A percentile compares a stretch with the other conserved stretches of the same genome.
Evolutionary conservation across 2,113 vertebrate species (phyloP).

Genomic region (Agapornis roseicollis): DNA sequence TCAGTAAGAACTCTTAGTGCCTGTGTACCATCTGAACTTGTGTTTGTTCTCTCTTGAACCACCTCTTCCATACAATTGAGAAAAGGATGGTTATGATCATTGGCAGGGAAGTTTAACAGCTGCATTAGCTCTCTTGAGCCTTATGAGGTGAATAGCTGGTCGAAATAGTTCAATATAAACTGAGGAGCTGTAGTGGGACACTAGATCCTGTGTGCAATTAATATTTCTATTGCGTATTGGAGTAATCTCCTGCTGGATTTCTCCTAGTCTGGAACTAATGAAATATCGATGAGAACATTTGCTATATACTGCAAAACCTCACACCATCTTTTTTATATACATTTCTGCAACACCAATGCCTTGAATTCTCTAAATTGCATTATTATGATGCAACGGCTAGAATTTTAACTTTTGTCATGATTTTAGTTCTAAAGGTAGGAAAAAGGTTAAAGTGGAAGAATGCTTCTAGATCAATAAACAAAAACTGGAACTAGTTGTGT

Average conservation of each 20-base stretch:
- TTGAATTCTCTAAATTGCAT: neutral
- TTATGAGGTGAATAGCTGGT: neutral
- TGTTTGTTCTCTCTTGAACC: neutral
- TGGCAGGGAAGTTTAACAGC: neutral
- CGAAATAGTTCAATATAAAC: neutral
- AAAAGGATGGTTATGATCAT: neutral
- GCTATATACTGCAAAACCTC: neutral
- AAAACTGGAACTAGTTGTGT: neutral
- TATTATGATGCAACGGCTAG: neutral
- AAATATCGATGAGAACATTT: neutral
- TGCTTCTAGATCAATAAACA: neutral
- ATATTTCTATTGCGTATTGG: neutral
- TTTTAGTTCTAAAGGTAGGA: neutral
- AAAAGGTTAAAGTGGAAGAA: neutral
- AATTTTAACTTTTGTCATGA: neutral
- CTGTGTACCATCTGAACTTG: neutral
- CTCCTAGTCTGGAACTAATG: neutral
- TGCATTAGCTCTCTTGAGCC: neutral
- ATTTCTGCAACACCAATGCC: neutral
- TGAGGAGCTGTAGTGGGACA: neutral
- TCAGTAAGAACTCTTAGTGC: neutral
- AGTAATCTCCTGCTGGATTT: neutral
- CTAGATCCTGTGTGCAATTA: neutral
- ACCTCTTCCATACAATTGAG: neutral
- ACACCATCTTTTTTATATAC: rapidly evolving